Percentiles rank a stretch among this genome's conserved stretches.
Conservation (phyloP, 2,797 vertebrate genomes). For the Typhlichthys subterraneus region DNA sequence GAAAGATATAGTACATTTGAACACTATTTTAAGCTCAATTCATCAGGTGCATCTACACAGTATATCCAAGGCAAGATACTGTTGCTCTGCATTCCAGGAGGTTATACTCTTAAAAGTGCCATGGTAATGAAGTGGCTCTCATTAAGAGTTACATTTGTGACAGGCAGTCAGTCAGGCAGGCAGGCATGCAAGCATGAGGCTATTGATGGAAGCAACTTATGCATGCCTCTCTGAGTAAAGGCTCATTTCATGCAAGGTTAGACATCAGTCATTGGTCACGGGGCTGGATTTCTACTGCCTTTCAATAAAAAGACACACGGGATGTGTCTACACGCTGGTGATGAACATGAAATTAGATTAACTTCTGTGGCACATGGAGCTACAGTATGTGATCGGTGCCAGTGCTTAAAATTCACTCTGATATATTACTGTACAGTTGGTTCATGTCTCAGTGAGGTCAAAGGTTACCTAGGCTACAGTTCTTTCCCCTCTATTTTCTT, state of each 20-base stretch:
- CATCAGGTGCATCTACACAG: slow-evolving; percentile 24
- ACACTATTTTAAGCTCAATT: not conserved
- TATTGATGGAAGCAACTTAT: slow-evolving; percentile 64
- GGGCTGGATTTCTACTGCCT: slow-evolving; percentile 65
- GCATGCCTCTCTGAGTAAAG: slow-evolving; percentile 62
- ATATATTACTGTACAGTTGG: slow-evolving; percentile 21
- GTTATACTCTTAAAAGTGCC: slow-evolving; percentile 58
- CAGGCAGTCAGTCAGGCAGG: slow-evolving; percentile 63
- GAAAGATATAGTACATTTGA: not conserved
- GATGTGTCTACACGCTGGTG: slow-evolving; percentile 55
- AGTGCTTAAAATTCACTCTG: slow-evolving; percentile 31
- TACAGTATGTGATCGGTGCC: slow-evolving; percentile 30
- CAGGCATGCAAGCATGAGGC: slow-evolving; percentile 53
- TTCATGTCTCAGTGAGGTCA: slow-evolving; percentile 50
- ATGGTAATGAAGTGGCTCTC: slow-evolving; percentile 71
- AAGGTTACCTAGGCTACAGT: slow-evolving; percentile 49
- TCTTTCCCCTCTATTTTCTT: slow-evolving; percentile 29
- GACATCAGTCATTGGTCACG: slow-evolving; percentile 77
- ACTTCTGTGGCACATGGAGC: slow-evolving; percentile 49
- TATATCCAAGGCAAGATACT: slow-evolving; percentile 34
- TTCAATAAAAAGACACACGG: slow-evolving; percentile 72
- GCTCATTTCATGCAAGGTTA: slow-evolving; percentile 83
- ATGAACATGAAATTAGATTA: slow-evolving; percentile 65
- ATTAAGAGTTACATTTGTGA: slow-evolving; percentile 71
- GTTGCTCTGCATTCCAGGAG: slow-evolving; percentile 56